A percentile compares a stretch with the other conserved stretches of the same genome.
These are phyloP conservation scores for Alouatta palliata DNA, from an alignment of 2,113 vertebrate species.

Conservation along the genomic window DNA sequence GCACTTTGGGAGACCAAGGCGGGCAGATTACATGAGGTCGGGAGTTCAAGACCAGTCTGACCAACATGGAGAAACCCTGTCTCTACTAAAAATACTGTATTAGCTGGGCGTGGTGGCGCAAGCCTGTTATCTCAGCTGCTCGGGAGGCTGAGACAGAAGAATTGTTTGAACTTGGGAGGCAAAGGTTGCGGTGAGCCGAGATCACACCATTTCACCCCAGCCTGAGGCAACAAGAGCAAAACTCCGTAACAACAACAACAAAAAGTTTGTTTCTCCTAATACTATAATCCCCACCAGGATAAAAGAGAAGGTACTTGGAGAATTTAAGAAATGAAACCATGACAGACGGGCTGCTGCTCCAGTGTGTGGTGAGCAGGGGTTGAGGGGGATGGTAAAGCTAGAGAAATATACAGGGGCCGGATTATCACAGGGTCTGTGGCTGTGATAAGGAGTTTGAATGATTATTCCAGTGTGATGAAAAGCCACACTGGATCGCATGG, in stretches of 20 bases:
- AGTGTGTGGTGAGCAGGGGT: rapidly evolving
- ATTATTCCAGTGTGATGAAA: background rate
- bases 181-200: background rate
- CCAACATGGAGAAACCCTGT: background rate
- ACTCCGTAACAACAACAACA: background rate
- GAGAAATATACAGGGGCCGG: background rate
- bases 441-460: background rate
- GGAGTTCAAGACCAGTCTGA: no score
- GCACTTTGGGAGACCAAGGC: no score
- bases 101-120: background rate
- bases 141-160: background rate
- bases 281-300: no score
- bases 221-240: background rate
- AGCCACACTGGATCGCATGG: background rate
- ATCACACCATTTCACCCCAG: background rate
- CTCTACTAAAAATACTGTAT: background rate
- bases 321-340: background rate
- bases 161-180: background rate
- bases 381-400: rapidly evolving
- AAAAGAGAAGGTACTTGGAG: background rate
- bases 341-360: no score
- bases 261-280: background rate
- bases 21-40: no score
- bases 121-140: background rate
- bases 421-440: background rate